phyloP scores from a whole-genome alignment of 2,888 invertebrate genomes.

The Halocaridina rubra region DNA sequence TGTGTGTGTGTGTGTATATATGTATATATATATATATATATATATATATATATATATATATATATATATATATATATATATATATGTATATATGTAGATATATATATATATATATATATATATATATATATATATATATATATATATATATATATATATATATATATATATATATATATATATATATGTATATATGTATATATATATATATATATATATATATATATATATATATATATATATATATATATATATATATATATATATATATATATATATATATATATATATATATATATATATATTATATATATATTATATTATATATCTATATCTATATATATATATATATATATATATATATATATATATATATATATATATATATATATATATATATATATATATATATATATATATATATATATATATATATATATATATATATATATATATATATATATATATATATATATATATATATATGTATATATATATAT shows the following conservation, averaged over 20 bases:
- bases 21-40: not conserved
- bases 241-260: not conserved
- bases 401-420: not conserved
- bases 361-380: not conserved
- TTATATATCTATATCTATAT: not conserved
- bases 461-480: not conserved
- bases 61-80: slow-evolving; percentile 21
- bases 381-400: not conserved
- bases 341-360: too few relatives aligned
- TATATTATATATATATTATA: not conserved
- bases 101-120: too few relatives aligned
- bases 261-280: not conserved
- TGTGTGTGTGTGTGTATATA: too few relatives aligned
- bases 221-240: not conserved
- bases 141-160: not conserved
- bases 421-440: not conserved
- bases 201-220: not conserved
- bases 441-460: not conserved
- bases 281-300: not conserved
- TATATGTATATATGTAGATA: slow-evolving; percentile 2
- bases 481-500: not conserved
- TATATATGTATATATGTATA: not conserved
- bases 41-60: not conserved
- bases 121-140: not conserved
- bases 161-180: not conserved